Evolutionary conservation across 2,113 vertebrate genomes (phyloP).

Genomic region (Aegotheles bennettii): DNA sequence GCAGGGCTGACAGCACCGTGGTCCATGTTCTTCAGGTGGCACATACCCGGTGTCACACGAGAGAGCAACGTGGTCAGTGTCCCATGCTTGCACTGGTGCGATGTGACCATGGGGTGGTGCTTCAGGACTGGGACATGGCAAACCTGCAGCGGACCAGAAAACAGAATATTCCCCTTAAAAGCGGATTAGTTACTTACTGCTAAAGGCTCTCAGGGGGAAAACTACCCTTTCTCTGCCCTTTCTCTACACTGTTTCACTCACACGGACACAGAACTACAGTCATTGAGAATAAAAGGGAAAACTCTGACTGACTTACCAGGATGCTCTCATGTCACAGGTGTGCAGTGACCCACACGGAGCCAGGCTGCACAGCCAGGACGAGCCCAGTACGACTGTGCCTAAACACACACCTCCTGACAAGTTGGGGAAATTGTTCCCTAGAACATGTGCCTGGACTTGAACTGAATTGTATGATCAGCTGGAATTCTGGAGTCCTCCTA

Average conservation of each 20-base stretch:
- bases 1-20: rapidly evolving
- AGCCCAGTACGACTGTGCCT: background rate
- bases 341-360: rapidly evolving
- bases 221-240: no score
- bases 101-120: constrained; percentile 68
- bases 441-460: background rate
- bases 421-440: background rate
- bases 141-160: background rate
- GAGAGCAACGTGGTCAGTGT: constrained; percentile 19
- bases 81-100: constrained; percentile 35
- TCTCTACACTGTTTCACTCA: background rate
- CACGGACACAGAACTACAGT: rapidly evolving
- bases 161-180: rapidly evolving
- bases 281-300: background rate
- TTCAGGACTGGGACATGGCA: constrained; percentile 62
- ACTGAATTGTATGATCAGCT: background rate
- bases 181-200: rapidly evolving
- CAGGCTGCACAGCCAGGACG: background rate
- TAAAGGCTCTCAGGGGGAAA: background rate
- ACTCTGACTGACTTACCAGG: rapidly evolving
- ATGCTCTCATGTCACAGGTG: background rate
- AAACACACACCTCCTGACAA: background rate
- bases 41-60: background rate
- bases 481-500: background rate
- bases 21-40: constrained; percentile 23